A percentile compares a stretch with the other conserved stretches of the same genome.
Evolutionary conservation across 2,113 vertebrate species (phyloP).

Genomic region (Embiotoca jacksoni): DNA sequence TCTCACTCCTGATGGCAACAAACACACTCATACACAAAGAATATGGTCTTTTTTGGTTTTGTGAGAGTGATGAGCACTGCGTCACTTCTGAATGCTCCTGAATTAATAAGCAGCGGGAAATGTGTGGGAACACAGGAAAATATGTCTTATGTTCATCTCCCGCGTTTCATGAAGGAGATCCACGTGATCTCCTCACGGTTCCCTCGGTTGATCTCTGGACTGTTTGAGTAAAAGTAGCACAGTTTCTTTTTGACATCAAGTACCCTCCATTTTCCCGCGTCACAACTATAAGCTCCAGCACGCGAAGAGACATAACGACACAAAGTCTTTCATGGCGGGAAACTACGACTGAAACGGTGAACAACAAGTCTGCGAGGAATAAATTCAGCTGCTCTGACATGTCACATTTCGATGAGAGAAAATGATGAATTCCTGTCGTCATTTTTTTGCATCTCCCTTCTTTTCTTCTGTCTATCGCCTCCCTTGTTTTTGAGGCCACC

Average conservation of each 20-base stretch:
- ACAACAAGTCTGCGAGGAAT: not conserved
- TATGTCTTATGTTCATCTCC: constrained; percentile 2
- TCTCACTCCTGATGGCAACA: too few relatives aligned
- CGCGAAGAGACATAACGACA: too few relatives aligned
- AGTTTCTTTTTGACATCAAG: too few relatives aligned
- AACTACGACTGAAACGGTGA: constrained; percentile 3
- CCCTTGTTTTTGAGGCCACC: constrained; percentile 49
- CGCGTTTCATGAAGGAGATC: not conserved
- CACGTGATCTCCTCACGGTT: too few relatives aligned
- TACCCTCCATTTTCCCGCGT: too few relatives aligned
- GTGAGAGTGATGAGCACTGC: constrained; percentile 27
- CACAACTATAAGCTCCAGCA: not conserved
- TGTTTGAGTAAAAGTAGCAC: not conserved
- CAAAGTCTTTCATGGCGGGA: constrained; percentile 5
- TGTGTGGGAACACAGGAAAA: constrained; percentile 25
- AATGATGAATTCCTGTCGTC: constrained; percentile 24
- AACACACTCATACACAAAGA: too few relatives aligned
- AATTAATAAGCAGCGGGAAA: constrained; percentile 38
- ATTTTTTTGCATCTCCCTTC: not conserved
- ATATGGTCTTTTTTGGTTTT: constrained; percentile 1
- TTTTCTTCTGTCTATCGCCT: not conserved
- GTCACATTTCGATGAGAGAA: constrained; percentile 7
- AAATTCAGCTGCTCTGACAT: constrained; percentile 2
- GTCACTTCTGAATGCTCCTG: constrained; percentile 33
- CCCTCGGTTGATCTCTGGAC: not conserved